phyloP scores from a whole-genome alignment of 2,113 vertebrate genomes.

The Tragelaphus imberbis region DNA sequence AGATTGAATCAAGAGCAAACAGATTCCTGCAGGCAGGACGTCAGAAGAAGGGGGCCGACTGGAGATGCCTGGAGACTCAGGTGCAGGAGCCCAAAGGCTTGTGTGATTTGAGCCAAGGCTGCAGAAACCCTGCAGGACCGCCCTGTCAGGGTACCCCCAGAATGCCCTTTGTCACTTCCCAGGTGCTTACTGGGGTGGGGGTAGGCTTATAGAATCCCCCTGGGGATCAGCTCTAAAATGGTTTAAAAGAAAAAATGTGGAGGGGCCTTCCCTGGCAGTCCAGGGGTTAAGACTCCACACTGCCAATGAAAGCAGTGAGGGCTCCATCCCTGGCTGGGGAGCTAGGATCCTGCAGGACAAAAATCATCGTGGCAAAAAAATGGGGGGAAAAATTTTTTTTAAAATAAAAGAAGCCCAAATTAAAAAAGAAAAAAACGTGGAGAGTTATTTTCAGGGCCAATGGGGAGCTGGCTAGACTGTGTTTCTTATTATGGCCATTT shows the following conservation, averaged over 20 bases:
- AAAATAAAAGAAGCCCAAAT: not conserved
- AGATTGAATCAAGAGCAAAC: not conserved
- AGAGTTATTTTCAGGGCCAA: not conserved
- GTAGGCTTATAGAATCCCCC: not conserved
- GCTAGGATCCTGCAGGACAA: not conserved
- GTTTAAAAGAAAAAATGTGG: not conserved
- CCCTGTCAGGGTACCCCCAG: not conserved
- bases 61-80: not conserved
- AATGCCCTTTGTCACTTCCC: not conserved
- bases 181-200: not conserved
- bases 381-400: fast-evolving
- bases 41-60: not conserved
- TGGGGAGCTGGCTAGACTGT: not conserved
- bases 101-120: not conserved
- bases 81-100: not conserved
- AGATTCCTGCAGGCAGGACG: not conserved
- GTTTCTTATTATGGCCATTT: not conserved
- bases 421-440: not conserved
- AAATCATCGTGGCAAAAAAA: not conserved
- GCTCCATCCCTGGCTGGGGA: not conserved
- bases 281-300: not conserved
- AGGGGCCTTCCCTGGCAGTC: not conserved
- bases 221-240: not conserved
- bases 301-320: not conserved
- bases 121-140: not conserved